Percentiles rank a stretch among this genome's conserved stretches.
These are phyloP conservation scores for Zingel zingel DNA, from an alignment of 2,113 vertebrate genomes.

Conservation along the genomic window DNA sequence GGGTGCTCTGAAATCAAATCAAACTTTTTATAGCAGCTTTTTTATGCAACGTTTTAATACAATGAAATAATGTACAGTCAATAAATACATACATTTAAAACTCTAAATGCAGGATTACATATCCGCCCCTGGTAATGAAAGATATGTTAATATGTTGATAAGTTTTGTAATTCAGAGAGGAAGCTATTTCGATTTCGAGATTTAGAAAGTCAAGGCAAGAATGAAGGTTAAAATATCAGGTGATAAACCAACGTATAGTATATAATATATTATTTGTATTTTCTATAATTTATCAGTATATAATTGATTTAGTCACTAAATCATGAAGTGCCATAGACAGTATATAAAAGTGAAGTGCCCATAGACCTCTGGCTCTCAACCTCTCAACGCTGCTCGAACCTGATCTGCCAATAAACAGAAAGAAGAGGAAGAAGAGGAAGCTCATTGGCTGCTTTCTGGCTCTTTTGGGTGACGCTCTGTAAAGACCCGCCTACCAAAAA, in stretches of 20 bases:
- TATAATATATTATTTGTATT: not conserved
- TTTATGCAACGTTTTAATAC: not conserved
- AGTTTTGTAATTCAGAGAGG: not conserved
- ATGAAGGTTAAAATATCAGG: not conserved
- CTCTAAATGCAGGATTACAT: not conserved
- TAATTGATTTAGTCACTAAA: too few relatives aligned
- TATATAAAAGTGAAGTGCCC: too few relatives aligned
- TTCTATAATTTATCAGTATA: not conserved
- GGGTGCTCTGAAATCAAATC: not conserved
- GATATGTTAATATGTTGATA: not conserved
- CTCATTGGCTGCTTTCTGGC: conserved; percentile 12
- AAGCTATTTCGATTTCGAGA: not conserved
- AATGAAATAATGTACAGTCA: not conserved
- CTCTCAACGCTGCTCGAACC: not conserved
- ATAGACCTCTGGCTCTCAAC: not conserved
- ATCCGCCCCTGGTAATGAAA: not conserved
- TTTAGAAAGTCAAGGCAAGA: not conserved
- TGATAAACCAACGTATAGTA: not conserved
- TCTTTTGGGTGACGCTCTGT: fast-evolving
- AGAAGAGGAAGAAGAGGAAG: not conserved
- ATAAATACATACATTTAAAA: not conserved
- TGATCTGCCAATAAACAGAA: not conserved
- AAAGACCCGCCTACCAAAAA: fast-evolving
- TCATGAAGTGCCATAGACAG: not conserved
- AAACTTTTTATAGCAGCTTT: not conserved